These are phyloP conservation scores for Pelagia noctiluca DNA, from an alignment of 30 jellyfish, hydroid and myxozoan species.

Conservation along the genomic window DNA sequence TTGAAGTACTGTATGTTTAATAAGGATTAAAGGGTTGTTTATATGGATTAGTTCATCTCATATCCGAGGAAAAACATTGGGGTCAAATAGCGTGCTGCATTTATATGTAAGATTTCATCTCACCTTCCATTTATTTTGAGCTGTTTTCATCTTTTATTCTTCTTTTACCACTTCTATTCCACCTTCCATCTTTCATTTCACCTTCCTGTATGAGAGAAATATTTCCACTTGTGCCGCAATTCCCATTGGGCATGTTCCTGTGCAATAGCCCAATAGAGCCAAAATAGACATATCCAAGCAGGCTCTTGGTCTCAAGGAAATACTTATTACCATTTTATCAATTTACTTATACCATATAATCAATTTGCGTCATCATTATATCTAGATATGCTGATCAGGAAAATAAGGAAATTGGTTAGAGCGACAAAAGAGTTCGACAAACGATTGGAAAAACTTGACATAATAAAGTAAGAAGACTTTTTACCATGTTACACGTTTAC, in stretches of 20 bases:
- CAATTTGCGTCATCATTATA: neutral
- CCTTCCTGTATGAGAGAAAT: neutral
- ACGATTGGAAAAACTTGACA: conserved; percentile 46
- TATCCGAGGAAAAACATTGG: no score
- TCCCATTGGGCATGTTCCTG: no score
- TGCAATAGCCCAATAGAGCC: no score
- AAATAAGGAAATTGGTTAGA: conserved; percentile 18
- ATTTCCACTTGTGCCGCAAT: neutral
- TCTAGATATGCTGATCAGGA: conserved; percentile 32
- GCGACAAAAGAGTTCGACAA: conserved; percentile 54
- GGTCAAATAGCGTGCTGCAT: no score
- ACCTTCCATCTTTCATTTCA: neutral
- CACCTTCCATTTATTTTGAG: no score
- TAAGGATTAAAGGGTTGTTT: no score
- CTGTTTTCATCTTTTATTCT: no score
- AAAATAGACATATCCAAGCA: neutral
- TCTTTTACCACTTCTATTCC: neutral
- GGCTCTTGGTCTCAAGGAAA: neutral
- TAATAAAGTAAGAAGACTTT: conserved; percentile 19
- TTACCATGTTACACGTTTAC: neutral
- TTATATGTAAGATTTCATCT: no score
- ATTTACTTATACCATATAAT: no score
- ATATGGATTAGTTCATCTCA: no score
- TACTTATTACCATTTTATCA: no score
- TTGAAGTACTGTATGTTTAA: no score